Evolutionary conservation across 2,797 vertebrate species (phyloP), one percentile per base, ranked within the genome.

Genomic region (Lindbergichthys nudifrons): DNA sequence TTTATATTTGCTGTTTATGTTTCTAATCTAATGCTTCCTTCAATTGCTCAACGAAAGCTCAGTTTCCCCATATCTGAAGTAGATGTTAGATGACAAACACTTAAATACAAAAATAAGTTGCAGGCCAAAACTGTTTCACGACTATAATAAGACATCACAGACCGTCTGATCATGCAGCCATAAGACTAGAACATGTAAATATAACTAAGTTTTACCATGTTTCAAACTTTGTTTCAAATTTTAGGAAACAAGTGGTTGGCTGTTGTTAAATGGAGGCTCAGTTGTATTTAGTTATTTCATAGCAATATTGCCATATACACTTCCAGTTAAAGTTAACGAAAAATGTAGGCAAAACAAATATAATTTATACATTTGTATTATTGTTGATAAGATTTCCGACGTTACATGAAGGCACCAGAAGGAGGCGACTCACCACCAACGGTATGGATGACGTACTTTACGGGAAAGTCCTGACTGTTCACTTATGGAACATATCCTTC

Each of bases 391-490:
- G 2, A 1, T 57, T 65, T 50, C 52, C 48, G 45, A 66, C 21
- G 11, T 36, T 5, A 21, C 60, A 0, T 3, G 23, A 70, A 77
- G 18, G 47, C 77, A 77, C n/a, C 54, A 73, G 1, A 0, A 42
- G 56, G 70, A 79, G 77, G 18, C 63, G 36, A 64, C 43, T 77
- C 62, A 19, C 52, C 50, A 19, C 57, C 12, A 39, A 59, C 64
- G n/a, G 65, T 60, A 77, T 48, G 21, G 66, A 68, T 94, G 92
- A 94, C 90, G 92, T 85, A 19, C 23, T 79, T 92, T 92, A 92
- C 92, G 70, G 93, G 92, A 95, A 95, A 85, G 81, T 90, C 79
- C 89, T 45, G 86, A 75, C 85, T 82, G 76, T n/a, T 90, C 56
- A 79, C 23, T 32, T 15, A 30, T 48, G 60, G 91, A 81, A 92